Conservation (phyloP, 37 sponge, comb jelly and placozoan species). For the Haliclona indistincta region DNA sequence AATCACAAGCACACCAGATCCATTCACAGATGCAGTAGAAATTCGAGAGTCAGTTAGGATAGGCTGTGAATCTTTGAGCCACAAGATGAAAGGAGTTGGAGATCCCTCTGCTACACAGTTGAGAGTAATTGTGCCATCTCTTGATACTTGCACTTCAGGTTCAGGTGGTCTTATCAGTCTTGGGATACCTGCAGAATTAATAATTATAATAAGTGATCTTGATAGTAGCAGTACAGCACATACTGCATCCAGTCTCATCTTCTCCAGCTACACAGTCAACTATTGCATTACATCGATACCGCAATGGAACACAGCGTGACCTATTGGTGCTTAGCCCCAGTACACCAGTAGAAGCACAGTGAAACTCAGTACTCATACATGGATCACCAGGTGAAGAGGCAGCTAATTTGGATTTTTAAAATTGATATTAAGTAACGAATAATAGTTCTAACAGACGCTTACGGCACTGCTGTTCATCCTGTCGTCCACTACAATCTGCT, state of each 20-base stretch:
- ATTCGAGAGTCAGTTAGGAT: conserved; percentile 18
- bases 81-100: conserved; percentile 61
- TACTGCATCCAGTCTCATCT: conserved; percentile 59
- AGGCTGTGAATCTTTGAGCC: conserved; percentile 28
- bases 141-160: not conserved
- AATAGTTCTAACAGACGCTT: not conserved
- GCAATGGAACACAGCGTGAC: conserved; percentile 8
- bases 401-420: not conserved
- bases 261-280: conserved; percentile 18
- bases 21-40: conserved; percentile 19
- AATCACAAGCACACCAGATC: conserved; percentile 34
- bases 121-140: conserved; percentile 29
- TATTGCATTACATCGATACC: conserved; percentile 8
- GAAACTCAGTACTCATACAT: not conserved
- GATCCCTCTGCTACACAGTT: conserved; percentile 39
- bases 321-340: not conserved
- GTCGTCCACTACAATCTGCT: conserved; percentile 4
- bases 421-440: not conserved
- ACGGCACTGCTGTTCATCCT: conserved; percentile 58
- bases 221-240: not conserved
- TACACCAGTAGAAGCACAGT: not conserved
- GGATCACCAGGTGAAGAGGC: not conserved
- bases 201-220: not conserved
- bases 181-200: not conserved
- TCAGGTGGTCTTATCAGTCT: not conserved